A percentile compares a stretch with the other conserved stretches of the same genome.
Conservation (phyloP, 2,888 invertebrate species). For the Epinotia demarniana region DNA sequence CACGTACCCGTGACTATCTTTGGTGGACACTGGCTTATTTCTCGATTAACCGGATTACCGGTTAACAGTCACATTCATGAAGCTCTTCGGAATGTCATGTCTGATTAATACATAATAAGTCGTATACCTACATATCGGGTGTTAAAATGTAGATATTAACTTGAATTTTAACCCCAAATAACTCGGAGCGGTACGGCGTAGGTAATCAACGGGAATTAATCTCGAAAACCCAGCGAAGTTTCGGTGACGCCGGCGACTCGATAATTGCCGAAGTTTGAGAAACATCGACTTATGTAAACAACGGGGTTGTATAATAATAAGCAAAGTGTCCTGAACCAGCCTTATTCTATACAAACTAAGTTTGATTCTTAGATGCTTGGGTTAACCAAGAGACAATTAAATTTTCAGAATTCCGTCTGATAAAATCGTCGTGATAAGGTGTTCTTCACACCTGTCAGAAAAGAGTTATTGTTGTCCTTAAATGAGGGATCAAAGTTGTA, state of each 20-base stretch:
- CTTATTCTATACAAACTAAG: constrained; percentile 1
- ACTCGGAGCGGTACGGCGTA: constrained; percentile 10
- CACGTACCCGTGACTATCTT: too few species aligned
- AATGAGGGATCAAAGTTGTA: too few species aligned
- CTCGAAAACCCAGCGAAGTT: constrained; percentile 28
- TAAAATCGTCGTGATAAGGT: background rate
- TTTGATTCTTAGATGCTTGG: background rate
- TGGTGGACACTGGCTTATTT: too few species aligned
- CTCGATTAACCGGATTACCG: too few species aligned
- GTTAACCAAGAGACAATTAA: background rate
- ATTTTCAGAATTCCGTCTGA: background rate
- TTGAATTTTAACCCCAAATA: background rate
- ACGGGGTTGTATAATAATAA: constrained; percentile 26
- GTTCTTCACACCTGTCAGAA: too few species aligned
- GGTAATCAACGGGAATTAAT: constrained; percentile 38
- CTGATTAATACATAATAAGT: too few species aligned
- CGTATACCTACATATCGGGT: background rate
- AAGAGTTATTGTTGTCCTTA: too few species aligned
- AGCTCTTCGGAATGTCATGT: too few species aligned
- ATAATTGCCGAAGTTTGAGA: constrained; percentile 41
- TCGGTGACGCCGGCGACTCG: constrained; percentile 35
- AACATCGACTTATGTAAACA: constrained; percentile 38
- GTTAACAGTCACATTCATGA: too few species aligned
- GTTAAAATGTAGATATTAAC: background rate
- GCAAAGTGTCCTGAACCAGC: background rate